Evolutionary conservation across 2,888 invertebrate species (phyloP), one percentile per base, ranked within the genome.

Genomic region (Agrotis ipsilon): DNA sequence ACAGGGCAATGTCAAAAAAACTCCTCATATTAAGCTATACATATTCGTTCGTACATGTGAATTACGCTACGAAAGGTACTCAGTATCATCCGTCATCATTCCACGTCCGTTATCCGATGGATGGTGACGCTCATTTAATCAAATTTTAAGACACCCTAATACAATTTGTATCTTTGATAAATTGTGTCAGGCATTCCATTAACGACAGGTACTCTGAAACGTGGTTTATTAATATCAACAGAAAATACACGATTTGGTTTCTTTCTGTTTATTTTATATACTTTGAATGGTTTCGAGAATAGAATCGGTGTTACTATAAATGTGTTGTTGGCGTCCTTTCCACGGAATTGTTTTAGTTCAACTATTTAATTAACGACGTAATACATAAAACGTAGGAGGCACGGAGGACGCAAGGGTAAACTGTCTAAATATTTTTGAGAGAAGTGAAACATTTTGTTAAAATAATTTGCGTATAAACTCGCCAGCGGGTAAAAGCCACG

Each of bases 101-200:
- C 67, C 70, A 75, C 78, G 68, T 65, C 80, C 61, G 67, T 86
- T 86, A 87, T 72, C 71, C 81, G 83, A 81, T 75, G 79, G 78
- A 81, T 85, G 87, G 85, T 86, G 86, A 89, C 80, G 76, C 84
- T 85, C 86, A 86, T 91, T 90, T 89, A 89, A 91, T 91, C 88
- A 90, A 88, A 85, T 87, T 87, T 87, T 84, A 78, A 83, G 86
- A 87, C 86, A 84, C 86, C 85, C 83, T 86, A 82, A 89, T 87
- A 84, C 80, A 86, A 90, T 89, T 86, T 85, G 86, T 84, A 79
- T 80, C 75, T 84, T 82, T 88, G 87, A 91, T 88, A 86, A 88
- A 89, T 89, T 86, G 81, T 75, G 78, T 66, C 58, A 64, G 49
- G 46, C 24, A 45, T 68, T 73, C 52, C 27, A 76, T 65, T 57